Evolutionary conservation across 2,888 invertebrate species (phyloP).

Genomic region (Ennomos quercinarius): DNA sequence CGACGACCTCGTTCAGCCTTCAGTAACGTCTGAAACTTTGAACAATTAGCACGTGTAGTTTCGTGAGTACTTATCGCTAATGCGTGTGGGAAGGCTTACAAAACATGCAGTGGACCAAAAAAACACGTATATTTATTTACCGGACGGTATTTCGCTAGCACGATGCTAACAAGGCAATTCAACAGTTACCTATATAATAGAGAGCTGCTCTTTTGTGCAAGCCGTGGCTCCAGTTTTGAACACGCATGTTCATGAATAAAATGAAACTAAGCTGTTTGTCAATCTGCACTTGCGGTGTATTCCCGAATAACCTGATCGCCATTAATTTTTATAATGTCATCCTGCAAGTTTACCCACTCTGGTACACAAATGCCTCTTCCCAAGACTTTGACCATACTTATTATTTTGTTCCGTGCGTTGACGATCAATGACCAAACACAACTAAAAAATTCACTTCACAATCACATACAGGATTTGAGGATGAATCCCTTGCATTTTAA

Average conservation of each 20-base stretch:
- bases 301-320: too few species aligned
- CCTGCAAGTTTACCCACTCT: too few species aligned
- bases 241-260: neutral
- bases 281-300: neutral
- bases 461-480: slow-evolving; percentile 21
- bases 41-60: slow-evolving; percentile 21
- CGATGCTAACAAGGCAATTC: slow-evolving; percentile 20
- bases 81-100: slow-evolving; percentile 26
- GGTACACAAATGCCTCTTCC: neutral
- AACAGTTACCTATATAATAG: slow-evolving; percentile 14
- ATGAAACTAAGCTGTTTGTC: neutral
- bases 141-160: slow-evolving; percentile 14
- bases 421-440: neutral
- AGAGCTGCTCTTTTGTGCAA: slow-evolving; percentile 20
- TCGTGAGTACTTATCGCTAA: slow-evolving; percentile 11
- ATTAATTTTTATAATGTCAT: too few species aligned
- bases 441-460: slow-evolving; percentile 18
- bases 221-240: slow-evolving; percentile 3
- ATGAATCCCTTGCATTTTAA: slow-evolving; percentile 19
- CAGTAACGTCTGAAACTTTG: slow-evolving; percentile 8
- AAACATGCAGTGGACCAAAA: slow-evolving; percentile 23
- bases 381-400: neutral
- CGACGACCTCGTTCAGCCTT: slow-evolving; percentile 9
- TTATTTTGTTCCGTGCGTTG: neutral
- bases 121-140: slow-evolving; percentile 27